Evolutionary conservation across 2,888 invertebrate genomes (phyloP).

Genomic region (Zaprionus bogoriensis): DNA sequence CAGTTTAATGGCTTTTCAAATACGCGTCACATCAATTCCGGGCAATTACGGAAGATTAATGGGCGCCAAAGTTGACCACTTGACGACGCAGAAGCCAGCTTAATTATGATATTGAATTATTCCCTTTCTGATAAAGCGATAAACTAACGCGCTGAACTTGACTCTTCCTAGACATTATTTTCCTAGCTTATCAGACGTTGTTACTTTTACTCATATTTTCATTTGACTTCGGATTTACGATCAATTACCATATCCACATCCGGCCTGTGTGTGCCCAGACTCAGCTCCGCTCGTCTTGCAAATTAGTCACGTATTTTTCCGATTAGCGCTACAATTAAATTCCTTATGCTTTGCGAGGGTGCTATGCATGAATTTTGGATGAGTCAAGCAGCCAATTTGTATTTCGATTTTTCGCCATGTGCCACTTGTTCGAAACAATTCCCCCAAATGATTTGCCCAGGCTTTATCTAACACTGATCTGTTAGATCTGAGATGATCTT

Average conservation of each 20-base stretch:
- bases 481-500: conserved; percentile 44
- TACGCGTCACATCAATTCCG: conserved; percentile 74
- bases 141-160: conserved; percentile 22
- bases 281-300: conserved; percentile 17
- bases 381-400: conserved; percentile 45
- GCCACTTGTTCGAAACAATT: conserved; percentile 26
- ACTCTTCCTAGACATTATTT: background rate
- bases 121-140: conserved; percentile 8
- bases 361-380: conserved; percentile 24
- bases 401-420: conserved; percentile 36
- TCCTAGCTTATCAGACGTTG: background rate
- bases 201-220: conserved; percentile 1
- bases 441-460: background rate
- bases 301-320: conserved; percentile 70
- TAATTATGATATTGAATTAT: conserved; percentile 62
- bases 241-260: conserved; percentile 41
- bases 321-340: conserved; percentile 54
- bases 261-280: conserved; percentile 44
- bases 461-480: conserved; percentile 28
- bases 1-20: conserved; percentile 69
- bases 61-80: conserved; percentile 54
- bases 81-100: conserved; percentile 20
- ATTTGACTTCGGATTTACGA: conserved; percentile 35
- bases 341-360: conserved; percentile 12
- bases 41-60: conserved; percentile 79